These are phyloP conservation scores for Moxostoma hubbsi DNA, from an alignment of 2,797 vertebrate genomes.

Conservation along the genomic window DNA sequence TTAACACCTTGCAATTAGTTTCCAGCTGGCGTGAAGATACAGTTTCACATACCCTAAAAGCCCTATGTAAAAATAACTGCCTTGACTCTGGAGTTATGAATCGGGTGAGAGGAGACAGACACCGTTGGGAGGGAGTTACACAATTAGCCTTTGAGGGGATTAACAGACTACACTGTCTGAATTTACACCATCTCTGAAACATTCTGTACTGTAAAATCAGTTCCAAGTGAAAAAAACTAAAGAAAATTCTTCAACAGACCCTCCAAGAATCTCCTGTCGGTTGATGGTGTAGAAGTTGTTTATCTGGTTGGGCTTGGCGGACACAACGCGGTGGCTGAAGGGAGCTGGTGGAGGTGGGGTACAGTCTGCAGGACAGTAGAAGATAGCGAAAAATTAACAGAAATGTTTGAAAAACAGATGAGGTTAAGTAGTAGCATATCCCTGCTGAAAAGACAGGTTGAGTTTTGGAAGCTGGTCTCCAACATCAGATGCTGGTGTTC, in stretches of 20 bases:
- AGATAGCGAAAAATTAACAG: conserved; percentile 27
- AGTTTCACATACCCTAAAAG: conserved; percentile 78
- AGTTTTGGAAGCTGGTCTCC: too few relatives aligned
- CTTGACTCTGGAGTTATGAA: conserved; percentile 78
- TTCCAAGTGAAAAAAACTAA: not conserved
- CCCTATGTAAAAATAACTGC: conserved; percentile 78
- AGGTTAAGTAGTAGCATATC: conserved; percentile 37
- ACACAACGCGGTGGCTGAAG: conserved; percentile 91
- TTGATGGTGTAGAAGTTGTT: conserved; percentile 91
- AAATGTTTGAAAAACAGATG: conserved; percentile 21
- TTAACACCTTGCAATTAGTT: conserved; percentile 81
- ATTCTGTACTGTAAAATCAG: conserved; percentile 39
- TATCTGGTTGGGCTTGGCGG: conserved; percentile 87
- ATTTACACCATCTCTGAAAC: conserved; percentile 57
- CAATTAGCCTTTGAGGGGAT: conserved; percentile 61
- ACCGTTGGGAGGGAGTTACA: conserved; percentile 51
- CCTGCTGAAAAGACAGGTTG: not conserved
- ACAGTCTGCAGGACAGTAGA: conserved; percentile 74
- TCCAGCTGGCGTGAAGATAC: conserved; percentile 76
- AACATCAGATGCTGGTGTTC: not conserved
- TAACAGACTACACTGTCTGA: conserved; percentile 51
- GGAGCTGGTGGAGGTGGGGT: conserved; percentile 83
- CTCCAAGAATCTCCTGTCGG: conserved; percentile 88
- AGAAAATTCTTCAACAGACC: conserved; percentile 65
- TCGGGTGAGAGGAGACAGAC: conserved; percentile 36